phyloP scores from a whole-genome alignment of 2,113 vertebrate species.

The Notechis scutatus region DNA sequence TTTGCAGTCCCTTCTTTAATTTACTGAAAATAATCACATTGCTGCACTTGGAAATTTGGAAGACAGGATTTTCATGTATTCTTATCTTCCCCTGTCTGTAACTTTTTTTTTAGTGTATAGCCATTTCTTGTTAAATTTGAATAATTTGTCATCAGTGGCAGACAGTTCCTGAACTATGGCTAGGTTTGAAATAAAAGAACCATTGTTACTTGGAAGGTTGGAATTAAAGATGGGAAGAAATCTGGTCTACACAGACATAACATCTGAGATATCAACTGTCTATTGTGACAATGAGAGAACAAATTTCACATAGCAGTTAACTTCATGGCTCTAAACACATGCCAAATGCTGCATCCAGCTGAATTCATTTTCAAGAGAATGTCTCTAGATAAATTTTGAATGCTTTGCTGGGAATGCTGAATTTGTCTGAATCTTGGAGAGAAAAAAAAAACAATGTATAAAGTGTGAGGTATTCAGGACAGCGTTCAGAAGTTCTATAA shows the following conservation, averaged over 20 bases:
- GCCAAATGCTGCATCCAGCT: not conserved
- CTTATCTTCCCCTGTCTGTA: slow-evolving; percentile 33
- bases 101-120: slow-evolving; percentile 46
- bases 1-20: slow-evolving; percentile 26
- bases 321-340: not conserved
- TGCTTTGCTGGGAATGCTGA: not conserved
- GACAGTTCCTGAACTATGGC: slow-evolving; percentile 65
- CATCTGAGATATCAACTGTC: slow-evolving; percentile 35
- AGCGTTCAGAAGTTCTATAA: not conserved
- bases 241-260: slow-evolving; percentile 59
- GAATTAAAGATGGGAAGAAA: slow-evolving; percentile 65
- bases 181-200: slow-evolving; percentile 65
- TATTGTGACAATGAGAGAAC: not conserved
- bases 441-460: not conserved
- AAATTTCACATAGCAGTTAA: not conserved
- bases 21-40: slow-evolving; percentile 54
- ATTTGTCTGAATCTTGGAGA: too few relatives aligned
- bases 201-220: slow-evolving; percentile 48
- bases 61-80: slow-evolving; percentile 17
- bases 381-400: not conserved
- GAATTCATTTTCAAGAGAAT: not conserved
- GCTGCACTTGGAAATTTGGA: slow-evolving; percentile 35
- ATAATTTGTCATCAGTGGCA: slow-evolving; percentile 67
- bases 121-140: slow-evolving; percentile 62
- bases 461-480: not conserved